A percentile compares a stretch with the other conserved stretches of the same genome.
Evolutionary conservation across 53 echinoderm and acorn worm genomes (phyloP).

Genomic region (Zoroaster sp.): DNA sequence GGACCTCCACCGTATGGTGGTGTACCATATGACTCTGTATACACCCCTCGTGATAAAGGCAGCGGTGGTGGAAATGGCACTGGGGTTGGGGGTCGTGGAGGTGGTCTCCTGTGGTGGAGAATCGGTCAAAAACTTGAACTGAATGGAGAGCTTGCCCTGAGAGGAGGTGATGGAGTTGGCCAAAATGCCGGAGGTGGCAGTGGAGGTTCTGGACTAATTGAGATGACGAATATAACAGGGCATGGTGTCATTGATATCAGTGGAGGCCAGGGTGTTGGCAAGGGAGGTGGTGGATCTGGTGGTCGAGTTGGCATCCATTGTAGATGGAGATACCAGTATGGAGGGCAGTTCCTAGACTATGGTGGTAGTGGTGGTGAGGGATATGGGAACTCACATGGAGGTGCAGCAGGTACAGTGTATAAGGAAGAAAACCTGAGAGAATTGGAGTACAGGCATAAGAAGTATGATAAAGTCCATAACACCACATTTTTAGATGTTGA

Average conservation of each 20-base stretch:
- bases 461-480: constrained; percentile 84
- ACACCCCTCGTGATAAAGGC: constrained; percentile 64
- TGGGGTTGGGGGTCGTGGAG: constrained; percentile 70
- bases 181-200: constrained; percentile 82
- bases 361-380: constrained; percentile 76
- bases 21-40: constrained; percentile 75
- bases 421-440: constrained; percentile 83
- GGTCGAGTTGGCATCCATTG: constrained; percentile 86
- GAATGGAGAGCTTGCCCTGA: constrained; percentile 81
- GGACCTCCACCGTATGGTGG: constrained; percentile 86
- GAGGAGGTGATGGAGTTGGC: constrained; percentile 71
- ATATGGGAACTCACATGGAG: constrained; percentile 74
- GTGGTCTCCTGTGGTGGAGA: constrained; percentile 87
- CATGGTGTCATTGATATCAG: constrained; percentile 83
- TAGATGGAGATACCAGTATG: constrained; percentile 85
- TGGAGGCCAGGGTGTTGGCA: constrained; percentile 74
- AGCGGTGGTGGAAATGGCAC: constrained; percentile 89
- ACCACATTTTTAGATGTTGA: constrained; percentile 84
- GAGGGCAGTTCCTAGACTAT: constrained; percentile 81
- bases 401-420: constrained; percentile 87
- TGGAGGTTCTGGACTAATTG: constrained; percentile 79
- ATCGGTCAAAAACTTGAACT: constrained; percentile 75
- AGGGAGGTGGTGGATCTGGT: constrained; percentile 91
- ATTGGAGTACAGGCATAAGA: constrained; percentile 79
- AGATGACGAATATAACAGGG: constrained; percentile 86